phyloP scores from a whole-genome alignment of 2,797 vertebrate species.

The Parambassis ranga region DNA sequence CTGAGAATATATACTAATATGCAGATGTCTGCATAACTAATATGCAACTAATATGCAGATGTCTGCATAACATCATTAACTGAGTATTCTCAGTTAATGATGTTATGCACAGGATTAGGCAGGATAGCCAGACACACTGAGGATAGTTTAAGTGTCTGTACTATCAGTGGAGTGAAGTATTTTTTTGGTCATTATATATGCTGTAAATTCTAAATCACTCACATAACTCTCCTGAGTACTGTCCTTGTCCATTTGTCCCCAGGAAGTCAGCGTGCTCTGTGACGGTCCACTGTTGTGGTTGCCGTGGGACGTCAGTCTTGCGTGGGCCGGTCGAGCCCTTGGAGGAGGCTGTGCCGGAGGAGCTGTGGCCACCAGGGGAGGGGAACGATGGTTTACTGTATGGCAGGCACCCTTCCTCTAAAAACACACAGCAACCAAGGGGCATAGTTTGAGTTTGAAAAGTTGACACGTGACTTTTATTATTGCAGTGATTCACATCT shows the following conservation, averaged over 20 bases:
- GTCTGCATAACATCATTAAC: too few species aligned
- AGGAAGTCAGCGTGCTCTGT: conserved; percentile 92
- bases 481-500: conserved; percentile 32
- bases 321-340: conserved; percentile 97
- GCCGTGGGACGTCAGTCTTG: conserved; percentile 88
- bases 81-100: too few species aligned
- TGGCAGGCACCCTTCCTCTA: conserved; percentile 93
- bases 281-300: conserved; percentile 89
- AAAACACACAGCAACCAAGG: conserved; percentile 27
- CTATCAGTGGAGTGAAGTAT: not conserved
- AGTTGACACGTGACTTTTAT: conserved; percentile 20
- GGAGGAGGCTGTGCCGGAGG: conserved; percentile 96
- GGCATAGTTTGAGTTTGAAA: conserved; percentile 4
- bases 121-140: not conserved
- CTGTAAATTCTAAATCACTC: conserved; percentile 65
- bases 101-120: too few species aligned
- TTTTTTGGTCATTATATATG: not conserved
- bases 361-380: conserved; percentile 95
- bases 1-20: too few species aligned
- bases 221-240: conserved; percentile 98
- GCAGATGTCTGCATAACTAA: too few species aligned
- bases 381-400: conserved; percentile 98
- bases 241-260: conserved; percentile 92
- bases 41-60: too few species aligned
- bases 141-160: not conserved